A percentile compares a stretch with the other conserved stretches of the same genome.
Conservation (phyloP, 2,888 invertebrate species). For the Heteromurus nitidus region DNA sequence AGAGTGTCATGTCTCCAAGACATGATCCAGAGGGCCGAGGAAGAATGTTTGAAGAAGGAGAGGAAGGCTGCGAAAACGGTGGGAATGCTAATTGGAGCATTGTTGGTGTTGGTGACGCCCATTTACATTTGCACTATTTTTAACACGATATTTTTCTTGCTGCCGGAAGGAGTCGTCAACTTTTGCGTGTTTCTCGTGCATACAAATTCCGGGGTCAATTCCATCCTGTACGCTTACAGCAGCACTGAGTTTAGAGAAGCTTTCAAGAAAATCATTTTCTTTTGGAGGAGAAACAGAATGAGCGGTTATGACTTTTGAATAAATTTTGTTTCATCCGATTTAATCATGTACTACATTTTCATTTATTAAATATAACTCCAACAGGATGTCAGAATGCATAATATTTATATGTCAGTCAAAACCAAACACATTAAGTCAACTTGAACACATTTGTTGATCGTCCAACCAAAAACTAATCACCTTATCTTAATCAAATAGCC, state of each 20-base stretch:
- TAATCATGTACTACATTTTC: no score
- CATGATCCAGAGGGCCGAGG: neutral
- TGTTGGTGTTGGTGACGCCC: neutral
- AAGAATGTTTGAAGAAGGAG: neutral
- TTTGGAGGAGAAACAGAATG: neutral
- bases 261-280: neutral
- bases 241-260: neutral
- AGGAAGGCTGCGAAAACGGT: conserved; percentile 28
- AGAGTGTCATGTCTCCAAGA: neutral
- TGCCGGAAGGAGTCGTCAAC: no score
- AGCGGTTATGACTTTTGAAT: no score
- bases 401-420: no score
- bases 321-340: no score
- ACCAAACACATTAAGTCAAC: no score
- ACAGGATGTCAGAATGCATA: no score
- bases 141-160: neutral
- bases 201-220: conserved; percentile 26
- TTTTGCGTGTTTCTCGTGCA: neutral
- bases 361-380: no score
- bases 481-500: no score
- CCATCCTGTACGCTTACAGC: conserved; percentile 15
- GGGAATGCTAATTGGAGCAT: conserved; percentile 14
- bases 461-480: no score
- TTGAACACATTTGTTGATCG: no score
- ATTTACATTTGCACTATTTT: neutral